Evolutionary conservation across 2,113 vertebrate genomes (phyloP).

Genomic region (Tylochromis polylepis): DNA sequence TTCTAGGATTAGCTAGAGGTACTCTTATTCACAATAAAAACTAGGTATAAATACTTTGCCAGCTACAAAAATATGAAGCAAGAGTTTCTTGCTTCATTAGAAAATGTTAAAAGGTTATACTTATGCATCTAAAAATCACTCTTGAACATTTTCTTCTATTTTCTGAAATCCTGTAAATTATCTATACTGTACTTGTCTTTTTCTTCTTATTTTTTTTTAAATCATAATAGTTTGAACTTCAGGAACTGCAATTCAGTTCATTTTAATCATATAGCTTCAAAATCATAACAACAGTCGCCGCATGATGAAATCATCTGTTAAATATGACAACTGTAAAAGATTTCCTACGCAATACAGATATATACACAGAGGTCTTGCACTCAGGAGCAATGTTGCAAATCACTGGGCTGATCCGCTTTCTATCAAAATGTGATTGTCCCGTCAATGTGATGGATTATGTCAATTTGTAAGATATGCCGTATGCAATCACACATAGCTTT

Average conservation of each 20-base stretch:
- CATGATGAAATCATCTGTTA: not conserved
- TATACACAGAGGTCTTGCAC: not conserved
- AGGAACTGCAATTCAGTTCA: not conserved
- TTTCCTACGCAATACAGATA: not conserved
- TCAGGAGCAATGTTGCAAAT: not conserved
- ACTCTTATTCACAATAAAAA: not conserved
- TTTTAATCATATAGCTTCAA: not conserved
- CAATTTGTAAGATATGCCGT: not conserved
- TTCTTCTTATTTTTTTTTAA: no score
- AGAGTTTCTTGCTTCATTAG: not conserved
- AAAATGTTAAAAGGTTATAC: not conserved
- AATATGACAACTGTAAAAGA: not conserved
- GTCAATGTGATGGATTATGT: not conserved
- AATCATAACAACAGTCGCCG: not conserved
- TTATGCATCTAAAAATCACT: not conserved
- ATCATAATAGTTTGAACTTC: not conserved
- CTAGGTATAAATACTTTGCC: not conserved
- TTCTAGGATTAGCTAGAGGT: not conserved
- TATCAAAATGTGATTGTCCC: not conserved
- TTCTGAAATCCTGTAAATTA: not conserved
- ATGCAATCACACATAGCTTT: not conserved
- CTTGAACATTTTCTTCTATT: not conserved
- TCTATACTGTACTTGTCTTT: not conserved
- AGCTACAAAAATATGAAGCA: not conserved
- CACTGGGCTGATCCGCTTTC: not conserved